Base-by-base conservation (phyloP, 2,797 vertebrate genomes). In the Sebastes hopkinsi region DNA sequence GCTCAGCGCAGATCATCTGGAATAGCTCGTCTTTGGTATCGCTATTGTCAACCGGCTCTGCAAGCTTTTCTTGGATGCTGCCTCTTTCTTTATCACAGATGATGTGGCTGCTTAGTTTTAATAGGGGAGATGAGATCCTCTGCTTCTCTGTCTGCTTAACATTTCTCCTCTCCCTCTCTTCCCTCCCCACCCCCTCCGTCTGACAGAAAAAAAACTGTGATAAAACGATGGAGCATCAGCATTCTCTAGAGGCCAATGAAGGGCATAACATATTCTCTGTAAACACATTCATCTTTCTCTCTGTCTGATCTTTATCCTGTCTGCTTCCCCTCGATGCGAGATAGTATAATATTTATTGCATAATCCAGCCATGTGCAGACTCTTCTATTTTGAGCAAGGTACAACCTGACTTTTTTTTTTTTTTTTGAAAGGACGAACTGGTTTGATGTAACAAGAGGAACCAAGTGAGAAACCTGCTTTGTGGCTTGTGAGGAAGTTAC, bases 181-280 rank as follows among this genome's bases (percentile, higher is more conserved):
- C 59, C 9, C 9, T 14, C 6, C 20, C n/a, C 8, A 30, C 46
- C 36, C 25, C 7, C 16, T 23, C 50, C 4, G 18, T 38, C 42
- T 42, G 61, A 69, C 68, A 80, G 32, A 2, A 58, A 46, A 69
- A 74, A 67, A 75, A 10, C 22, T 23, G 10, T 36, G 60, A 56
- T 78, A 34, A 87, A 84, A 81, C 2, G 69, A 88, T 92, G 89
- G 92, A 93, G 84, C 92, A 89, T 93, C 82, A 94, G 92, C 93
- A 90, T 88, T 90, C 91, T 89, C 93, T 92, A 92, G 88, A 91
- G 94, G 90, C 89, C 85, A 70, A 34, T 11, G 10, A 55, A 71
- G 66, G 82, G 59, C 79, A 93, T 87, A 67, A 72, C 89, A 92
- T 73, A 73, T 13, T 72, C 72, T 80, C 59, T 81, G 59, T 59